Base-by-base conservation (phyloP, 2,888 invertebrate genomes). In the Polydrusus cervinus region DNA sequence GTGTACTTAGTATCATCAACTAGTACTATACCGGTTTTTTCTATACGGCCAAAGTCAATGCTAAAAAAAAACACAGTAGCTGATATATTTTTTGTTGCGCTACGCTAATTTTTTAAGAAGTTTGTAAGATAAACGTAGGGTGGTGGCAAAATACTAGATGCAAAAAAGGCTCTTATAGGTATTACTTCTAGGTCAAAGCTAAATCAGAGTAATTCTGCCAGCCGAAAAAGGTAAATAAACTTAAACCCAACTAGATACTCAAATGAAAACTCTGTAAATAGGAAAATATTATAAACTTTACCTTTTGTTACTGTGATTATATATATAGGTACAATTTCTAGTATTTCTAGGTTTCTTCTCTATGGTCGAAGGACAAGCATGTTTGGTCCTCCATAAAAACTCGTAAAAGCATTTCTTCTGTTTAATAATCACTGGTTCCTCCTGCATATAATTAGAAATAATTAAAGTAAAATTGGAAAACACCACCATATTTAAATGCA, bases 301-400 rank as follows among this genome's bases (percentile, higher is more conserved):
- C 69, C 38, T 69, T 57, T 47, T 53, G 16, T 69, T 60, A 14
- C 8, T 57, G 20, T 34, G 7, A 11, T 11, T 53, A 40, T 67
- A 55, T 2, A 25, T n/a, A 69, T 57, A 38, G 8, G 11, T 60
- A 30, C 69, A 69, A 45, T 34, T 49, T 14, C 30, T 69, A n/a
- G n/a, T 10, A 14, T 55, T 6, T 34, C n/a, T 14, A 34, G 3
- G 8, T 34, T 34, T 55, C 14, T 7, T 3, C 16, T 9, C 20
- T 51, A 20, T 34, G 13, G 8, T 10, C 3, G 8, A n/a, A 8
- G 57, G 61, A 14, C 69, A 69, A 45, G 30, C 69, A 34, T 69
- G 30, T 40, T 45, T 25, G 8, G 69, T 69, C 47, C 60, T 55
- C 69, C 69, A 69, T 57, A 69, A 47, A 47, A 69, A 55, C 11